Percentiles rank a stretch among this genome's conserved stretches.
These are phyloP conservation scores for Oscheius myriophilus DNA, from an alignment of 2,888 invertebrate species.

Conservation along the genomic window DNA sequence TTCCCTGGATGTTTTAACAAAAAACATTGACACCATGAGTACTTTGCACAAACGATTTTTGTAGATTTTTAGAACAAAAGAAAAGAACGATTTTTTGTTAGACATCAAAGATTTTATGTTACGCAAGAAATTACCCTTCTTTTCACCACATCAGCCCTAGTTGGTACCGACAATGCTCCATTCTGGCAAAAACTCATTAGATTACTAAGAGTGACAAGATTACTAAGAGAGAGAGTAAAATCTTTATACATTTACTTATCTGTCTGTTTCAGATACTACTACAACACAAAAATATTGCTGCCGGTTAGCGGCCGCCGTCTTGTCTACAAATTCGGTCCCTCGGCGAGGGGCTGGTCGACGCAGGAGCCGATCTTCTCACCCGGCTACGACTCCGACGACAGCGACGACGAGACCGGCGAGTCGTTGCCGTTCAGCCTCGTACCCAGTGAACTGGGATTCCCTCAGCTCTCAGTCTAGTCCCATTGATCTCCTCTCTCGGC, in stretches of 20 bases:
- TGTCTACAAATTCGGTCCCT: slow-evolving; percentile 71
- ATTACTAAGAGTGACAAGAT: too few relatives aligned
- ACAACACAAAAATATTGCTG: slow-evolving; percentile 70
- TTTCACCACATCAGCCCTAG: too few relatives aligned
- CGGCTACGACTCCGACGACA: slow-evolving; percentile 20
- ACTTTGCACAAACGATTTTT: too few relatives aligned
- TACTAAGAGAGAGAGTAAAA: too few relatives aligned
- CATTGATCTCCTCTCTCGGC: slow-evolving; percentile 27
- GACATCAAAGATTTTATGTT: too few relatives aligned
- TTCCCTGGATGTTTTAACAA: too few relatives aligned
- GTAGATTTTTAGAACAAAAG: too few relatives aligned
- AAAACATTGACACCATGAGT: too few relatives aligned
- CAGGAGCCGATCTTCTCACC: slow-evolving; percentile 25
- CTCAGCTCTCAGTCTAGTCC: slow-evolving; percentile 33
- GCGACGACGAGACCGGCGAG: slow-evolving; percentile 25
- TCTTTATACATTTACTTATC: background rate
- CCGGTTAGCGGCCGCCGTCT: slow-evolving; percentile 71
- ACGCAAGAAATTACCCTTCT: too few relatives aligned
- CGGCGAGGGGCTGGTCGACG: slow-evolving; percentile 71
- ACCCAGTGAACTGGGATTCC: slow-evolving; percentile 22
- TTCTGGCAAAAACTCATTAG: too few relatives aligned
- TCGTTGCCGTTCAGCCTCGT: slow-evolving; percentile 9
- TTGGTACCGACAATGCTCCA: too few relatives aligned
- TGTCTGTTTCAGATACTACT: slow-evolving; percentile 62
- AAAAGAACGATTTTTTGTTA: too few relatives aligned